Base-by-base conservation (phyloP, 2,888 invertebrate species). In the Diachrysia chrysitis region DNA sequence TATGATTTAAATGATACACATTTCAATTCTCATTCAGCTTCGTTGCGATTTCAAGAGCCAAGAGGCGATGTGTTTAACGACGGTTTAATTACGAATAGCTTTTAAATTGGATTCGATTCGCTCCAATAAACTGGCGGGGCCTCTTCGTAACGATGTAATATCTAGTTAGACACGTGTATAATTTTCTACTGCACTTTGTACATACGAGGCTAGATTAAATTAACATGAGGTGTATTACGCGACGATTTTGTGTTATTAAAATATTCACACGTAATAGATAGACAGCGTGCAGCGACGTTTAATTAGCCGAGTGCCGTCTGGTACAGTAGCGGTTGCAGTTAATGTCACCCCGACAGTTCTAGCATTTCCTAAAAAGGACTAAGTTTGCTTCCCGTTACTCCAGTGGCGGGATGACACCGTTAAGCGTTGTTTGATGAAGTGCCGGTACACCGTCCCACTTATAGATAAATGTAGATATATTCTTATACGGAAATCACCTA, bases 321-420 rank as follows among this genome's bases (percentile, higher is more conserved):
- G 64, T 69, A 78, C 82, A 81, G 82, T 83, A 79, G 80, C 78
- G 66, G 74, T 80, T 82, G 86, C 85, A 88, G 87, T 86, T 84
- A 86, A 81, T 74, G 72, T 78, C 83, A 79, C 80, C 71, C 70
- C 81, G 83, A 69, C 79, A 74, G 72, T 73, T 68, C 77, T 68
- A 87, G 89, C 75, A 85, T 83, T 84, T 89, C 94, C 93, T 87
- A 92, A 93, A 90, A 93, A 92, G 94, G 94, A 85, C 84, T 87
- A 89, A 86, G 87, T 88, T 90, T 76, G 82, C 85, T 90, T 92
- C 90, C 94, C 94, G 93, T 93, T 92, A 92, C 78, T 85, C 83
- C 82, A 85, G 83, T 84, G 83, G 84, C 81, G 80, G 79, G 85
- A 85, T 86, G 85, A 81, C 87, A 90, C 89, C 90, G 93, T 82